phyloP scores from a whole-genome alignment of 2,113 vertebrate genomes.

The Furnarius figulus region DNA sequence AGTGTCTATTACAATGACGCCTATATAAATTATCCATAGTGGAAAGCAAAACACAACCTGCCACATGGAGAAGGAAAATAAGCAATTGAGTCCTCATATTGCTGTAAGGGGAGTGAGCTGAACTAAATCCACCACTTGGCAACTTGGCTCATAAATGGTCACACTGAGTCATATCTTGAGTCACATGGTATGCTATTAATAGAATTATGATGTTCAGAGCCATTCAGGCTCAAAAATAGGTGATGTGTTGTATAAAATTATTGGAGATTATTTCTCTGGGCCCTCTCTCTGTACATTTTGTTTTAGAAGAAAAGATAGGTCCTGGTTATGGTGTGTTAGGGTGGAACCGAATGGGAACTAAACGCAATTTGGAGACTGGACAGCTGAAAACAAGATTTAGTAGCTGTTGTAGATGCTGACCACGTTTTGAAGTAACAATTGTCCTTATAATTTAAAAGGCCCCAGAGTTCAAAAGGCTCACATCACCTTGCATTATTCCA shows the following conservation, averaged over 20 bases:
- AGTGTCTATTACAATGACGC: not conserved
- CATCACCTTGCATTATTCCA: not conserved
- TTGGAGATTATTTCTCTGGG: not conserved
- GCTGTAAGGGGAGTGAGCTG: not conserved
- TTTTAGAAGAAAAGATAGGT: not conserved
- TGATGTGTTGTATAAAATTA: not conserved
- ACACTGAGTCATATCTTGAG: not conserved
- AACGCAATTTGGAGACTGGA: not conserved
- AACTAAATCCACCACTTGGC: not conserved
- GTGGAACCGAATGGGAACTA: not conserved
- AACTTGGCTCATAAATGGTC: not conserved
- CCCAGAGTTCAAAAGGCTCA: rapidly evolving
- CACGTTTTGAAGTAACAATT: not conserved
- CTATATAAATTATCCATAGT: not conserved
- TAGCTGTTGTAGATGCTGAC: not conserved
- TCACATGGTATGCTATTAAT: not conserved
- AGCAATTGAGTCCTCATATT: not conserved
- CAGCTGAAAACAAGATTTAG: not conserved
- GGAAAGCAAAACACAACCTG: not conserved
- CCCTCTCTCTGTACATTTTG: not conserved
- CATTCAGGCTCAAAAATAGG: not conserved
- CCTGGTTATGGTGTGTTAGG: not conserved
- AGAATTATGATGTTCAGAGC: not conserved
- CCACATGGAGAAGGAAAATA: not conserved
- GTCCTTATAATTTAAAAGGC: not conserved